These are phyloP conservation scores for Drosophila kohkoa DNA, from an alignment of 1,140 invertebrate genomes.

Conservation along the genomic window DNA sequence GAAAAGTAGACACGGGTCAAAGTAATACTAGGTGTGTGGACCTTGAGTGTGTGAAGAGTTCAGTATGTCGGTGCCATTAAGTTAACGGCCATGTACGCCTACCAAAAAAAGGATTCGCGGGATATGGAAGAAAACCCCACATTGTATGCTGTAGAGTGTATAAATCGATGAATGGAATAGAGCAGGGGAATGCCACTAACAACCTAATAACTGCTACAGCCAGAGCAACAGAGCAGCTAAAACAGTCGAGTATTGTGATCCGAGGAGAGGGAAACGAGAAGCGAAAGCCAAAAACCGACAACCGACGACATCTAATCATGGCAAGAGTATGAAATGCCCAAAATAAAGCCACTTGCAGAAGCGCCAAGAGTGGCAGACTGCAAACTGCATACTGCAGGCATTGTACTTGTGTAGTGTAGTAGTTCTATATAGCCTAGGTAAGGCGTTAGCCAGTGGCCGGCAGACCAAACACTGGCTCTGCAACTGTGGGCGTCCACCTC, in stretches of 20 bases:
- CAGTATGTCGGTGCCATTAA: conserved; percentile 63
- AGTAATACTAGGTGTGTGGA: background rate
- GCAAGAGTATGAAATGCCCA: conserved; percentile 63
- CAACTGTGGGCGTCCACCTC: conserved; percentile 35
- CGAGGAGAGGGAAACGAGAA: too few species aligned
- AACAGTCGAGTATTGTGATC: background rate
- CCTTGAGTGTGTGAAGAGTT: conserved; percentile 19
- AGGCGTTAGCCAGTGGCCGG: conserved; percentile 54
- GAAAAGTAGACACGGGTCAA: too few species aligned
- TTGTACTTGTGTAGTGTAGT: conserved; percentile 54
- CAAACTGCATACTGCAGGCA: conserved; percentile 29
- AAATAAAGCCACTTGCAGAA: conserved; percentile 77
- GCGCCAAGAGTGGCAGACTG: conserved; percentile 28
- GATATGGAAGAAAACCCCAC: conserved; percentile 31
- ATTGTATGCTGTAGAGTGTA: conserved; percentile 79
- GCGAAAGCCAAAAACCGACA: conserved; percentile 37
- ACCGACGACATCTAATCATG: conserved; percentile 75
- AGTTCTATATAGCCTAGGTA: conserved; percentile 9
- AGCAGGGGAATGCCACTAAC: conserved; percentile 79
- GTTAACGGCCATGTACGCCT: conserved; percentile 54
- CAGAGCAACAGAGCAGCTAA: conserved; percentile 42
- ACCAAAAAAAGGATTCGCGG: conserved; percentile 15
- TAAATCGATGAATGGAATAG: conserved; percentile 81
- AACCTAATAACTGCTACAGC: conserved; percentile 77
- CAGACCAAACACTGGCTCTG: background rate